Evolutionary conservation across 2,888 invertebrate species (phyloP).

Genomic region (Megalurothrips usitatus): DNA sequence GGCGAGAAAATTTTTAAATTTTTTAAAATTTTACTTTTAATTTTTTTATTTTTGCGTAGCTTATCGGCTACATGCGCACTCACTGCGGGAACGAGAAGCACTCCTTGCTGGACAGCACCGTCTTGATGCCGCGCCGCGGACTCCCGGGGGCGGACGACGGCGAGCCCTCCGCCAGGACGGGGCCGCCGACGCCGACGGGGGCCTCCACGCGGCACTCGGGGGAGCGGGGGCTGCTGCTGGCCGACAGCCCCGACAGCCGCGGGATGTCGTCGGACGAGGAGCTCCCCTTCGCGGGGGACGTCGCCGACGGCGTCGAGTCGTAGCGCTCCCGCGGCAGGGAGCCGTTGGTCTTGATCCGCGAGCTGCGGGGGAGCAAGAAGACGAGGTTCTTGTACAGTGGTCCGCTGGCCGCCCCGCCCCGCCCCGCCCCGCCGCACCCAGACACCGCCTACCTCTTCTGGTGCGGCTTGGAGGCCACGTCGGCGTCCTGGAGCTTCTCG

Average conservation of each 20-base stretch:
- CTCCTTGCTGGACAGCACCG: background rate
- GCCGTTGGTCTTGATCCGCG: background rate
- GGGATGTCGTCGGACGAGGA: background rate
- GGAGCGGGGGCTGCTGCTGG: too few species aligned
- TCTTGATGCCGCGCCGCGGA: background rate
- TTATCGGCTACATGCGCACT: too few species aligned
- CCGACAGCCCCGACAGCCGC: background rate
- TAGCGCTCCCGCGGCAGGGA: background rate
- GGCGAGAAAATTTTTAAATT: too few species aligned
- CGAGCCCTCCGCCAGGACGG: background rate
- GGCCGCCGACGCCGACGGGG: too few species aligned
- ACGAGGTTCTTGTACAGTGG: too few species aligned
- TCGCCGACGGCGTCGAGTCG: background rate
- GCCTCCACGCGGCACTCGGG: too few species aligned
- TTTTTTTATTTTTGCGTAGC: too few species aligned
- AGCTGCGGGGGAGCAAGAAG: too few species aligned
- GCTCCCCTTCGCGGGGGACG: background rate
- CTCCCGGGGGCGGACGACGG: background rate
- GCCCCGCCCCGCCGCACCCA: background rate
- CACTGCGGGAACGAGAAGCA: background rate
- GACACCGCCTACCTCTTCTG: background rate
- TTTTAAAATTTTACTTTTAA: too few species aligned
- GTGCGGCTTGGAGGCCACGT: background rate
- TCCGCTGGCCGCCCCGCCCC: background rate
- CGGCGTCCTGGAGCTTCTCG: background rate